These are phyloP conservation scores for Okapia johnstoni DNA, from an alignment of 2,113 vertebrate genomes.

Conservation along the genomic window DNA sequence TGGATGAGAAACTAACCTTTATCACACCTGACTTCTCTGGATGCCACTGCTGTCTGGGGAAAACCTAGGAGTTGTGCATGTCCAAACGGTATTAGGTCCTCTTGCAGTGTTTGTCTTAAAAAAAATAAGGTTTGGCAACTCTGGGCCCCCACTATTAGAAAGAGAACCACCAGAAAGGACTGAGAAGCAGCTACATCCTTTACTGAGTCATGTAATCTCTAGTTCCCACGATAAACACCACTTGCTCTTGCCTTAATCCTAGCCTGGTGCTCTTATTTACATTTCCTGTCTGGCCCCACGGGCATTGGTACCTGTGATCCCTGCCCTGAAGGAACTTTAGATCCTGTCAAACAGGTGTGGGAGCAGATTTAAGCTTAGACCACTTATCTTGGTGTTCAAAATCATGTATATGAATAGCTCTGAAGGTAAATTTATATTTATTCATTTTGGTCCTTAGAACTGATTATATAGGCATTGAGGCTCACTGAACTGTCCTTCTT, in stretches of 20 bases:
- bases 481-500: neutral
- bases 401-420: neutral
- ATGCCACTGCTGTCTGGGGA: neutral
- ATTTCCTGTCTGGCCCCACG: neutral
- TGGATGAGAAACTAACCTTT: neutral
- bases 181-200: neutral
- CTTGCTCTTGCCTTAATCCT: neutral
- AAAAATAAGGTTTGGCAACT: neutral
- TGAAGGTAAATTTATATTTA: neutral
- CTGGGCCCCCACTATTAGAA: neutral
- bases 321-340: neutral
- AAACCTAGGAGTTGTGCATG: neutral
- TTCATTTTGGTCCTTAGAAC: neutral
- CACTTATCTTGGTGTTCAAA: neutral
- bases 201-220: neutral
- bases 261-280: neutral
- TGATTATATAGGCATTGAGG: neutral
- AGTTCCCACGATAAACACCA: neutral
- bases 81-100: neutral
- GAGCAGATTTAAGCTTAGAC: neutral
- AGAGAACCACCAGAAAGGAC: neutral
- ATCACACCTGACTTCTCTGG: neutral
- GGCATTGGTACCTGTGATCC: neutral
- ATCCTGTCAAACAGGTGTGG: neutral
- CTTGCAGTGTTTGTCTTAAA: neutral